phyloP scores from a whole-genome alignment of 1,140 invertebrate species.

The Drosophila subobscura region DNA sequence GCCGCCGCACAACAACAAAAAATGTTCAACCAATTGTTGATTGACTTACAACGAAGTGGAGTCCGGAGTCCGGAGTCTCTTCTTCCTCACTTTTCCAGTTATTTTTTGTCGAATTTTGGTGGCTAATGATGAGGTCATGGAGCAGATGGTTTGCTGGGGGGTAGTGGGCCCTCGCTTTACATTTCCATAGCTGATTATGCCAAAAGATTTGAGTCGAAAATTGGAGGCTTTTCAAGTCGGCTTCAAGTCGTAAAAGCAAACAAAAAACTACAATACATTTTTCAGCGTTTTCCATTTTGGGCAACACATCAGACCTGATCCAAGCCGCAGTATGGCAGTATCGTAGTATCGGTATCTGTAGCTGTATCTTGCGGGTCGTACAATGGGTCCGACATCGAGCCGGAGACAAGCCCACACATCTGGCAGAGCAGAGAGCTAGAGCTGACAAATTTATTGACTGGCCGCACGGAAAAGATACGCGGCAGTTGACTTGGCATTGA shows the following conservation, averaged over 20 bases:
- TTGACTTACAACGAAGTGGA: slow-evolving; percentile 61
- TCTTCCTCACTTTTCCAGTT: slow-evolving; percentile 43
- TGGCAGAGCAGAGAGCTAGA: slow-evolving; percentile 24
- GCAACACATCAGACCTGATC: slow-evolving; percentile 42
- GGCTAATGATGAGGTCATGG: slow-evolving; percentile 65
- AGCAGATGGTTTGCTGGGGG: not conserved
- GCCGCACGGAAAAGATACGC: slow-evolving; percentile 77
- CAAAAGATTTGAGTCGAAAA: slow-evolving; percentile 25
- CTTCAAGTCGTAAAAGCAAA: slow-evolving; percentile 24
- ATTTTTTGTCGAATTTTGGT: slow-evolving; percentile 39
- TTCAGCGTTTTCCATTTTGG: slow-evolving; percentile 37
- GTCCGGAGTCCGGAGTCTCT: slow-evolving; percentile 18
- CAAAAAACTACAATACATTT: slow-evolving; percentile 30
- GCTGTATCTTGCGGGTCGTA: slow-evolving; percentile 49
- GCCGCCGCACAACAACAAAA: slow-evolving; percentile 13
- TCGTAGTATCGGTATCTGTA: slow-evolving; percentile 3
- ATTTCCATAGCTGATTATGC: slow-evolving; percentile 50
- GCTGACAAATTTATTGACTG: slow-evolving; percentile 73
- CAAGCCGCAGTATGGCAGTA: slow-evolving; percentile 30
- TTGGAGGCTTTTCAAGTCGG: slow-evolving; percentile 5
- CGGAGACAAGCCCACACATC: slow-evolving; percentile 50
- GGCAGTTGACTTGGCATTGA: slow-evolving; percentile 78
- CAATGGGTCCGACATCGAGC: slow-evolving; percentile 40
- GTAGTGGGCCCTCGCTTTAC: slow-evolving; percentile 16
- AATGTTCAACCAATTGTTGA: slow-evolving; percentile 67